phyloP scores from a whole-genome alignment of 2,113 vertebrate genomes.

The Lates calcarifer region DNA sequence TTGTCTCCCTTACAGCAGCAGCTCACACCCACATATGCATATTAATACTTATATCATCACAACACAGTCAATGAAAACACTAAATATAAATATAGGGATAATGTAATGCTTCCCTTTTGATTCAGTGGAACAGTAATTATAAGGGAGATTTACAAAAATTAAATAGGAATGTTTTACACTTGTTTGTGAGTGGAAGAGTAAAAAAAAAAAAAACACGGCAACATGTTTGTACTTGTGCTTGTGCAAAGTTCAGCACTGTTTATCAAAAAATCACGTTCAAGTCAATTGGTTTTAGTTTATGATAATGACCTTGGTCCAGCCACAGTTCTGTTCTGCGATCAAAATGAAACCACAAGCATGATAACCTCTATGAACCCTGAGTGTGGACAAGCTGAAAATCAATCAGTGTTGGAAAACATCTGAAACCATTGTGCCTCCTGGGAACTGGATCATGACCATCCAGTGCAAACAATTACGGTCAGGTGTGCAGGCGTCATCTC shows the following conservation, averaged over 20 bases:
- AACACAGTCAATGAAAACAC: slow-evolving; percentile 27
- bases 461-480: slow-evolving; percentile 9
- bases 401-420: background rate
- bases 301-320: background rate
- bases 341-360: slow-evolving; percentile 17
- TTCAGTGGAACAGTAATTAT: background rate
- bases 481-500: slow-evolving; percentile 23
- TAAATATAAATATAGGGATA: background rate
- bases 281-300: slow-evolving; percentile 4
- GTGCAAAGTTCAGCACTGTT: background rate
- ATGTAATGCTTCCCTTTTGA: background rate
- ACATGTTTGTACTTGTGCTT: too few species aligned
- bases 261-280: background rate
- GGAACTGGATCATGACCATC: slow-evolving; percentile 38
- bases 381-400: background rate
- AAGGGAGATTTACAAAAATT: background rate
- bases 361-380: background rate
- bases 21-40: slow-evolving; percentile 61
- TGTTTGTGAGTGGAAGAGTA: too few species aligned
- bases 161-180: background rate
- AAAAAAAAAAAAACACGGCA: too few species aligned
- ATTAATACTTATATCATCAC: slow-evolving; percentile 43
- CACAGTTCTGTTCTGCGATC: background rate
- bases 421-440: background rate
- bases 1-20: slow-evolving; percentile 34